Base-by-base conservation (phyloP, 2,888 invertebrate species). In the Eilema depressum region DNA sequence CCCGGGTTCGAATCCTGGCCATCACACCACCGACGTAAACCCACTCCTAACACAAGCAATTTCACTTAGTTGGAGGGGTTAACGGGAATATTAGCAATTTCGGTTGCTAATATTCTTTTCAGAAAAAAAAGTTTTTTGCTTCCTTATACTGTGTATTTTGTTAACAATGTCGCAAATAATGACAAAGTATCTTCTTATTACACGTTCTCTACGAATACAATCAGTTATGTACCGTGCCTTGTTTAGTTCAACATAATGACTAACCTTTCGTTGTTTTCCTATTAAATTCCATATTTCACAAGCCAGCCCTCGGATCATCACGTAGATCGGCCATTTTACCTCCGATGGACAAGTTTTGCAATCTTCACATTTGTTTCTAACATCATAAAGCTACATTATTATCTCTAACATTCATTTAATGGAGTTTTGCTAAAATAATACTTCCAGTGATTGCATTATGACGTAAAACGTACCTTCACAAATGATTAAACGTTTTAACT, bases 231-330 rank as follows among this genome's bases (percentile, higher is more conserved):
- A 26, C 69, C 59, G 33, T 59, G 17, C 66, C 61, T 60, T n/a
- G 23, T 7, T 37, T 79, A 82, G 70, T 62, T 73, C 73, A 79
- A 82, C 53, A n/a, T 73, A 70, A 75, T 75, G 73, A 70, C 74
- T 68, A 69, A 74, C 82, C 82, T 76, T 82, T 82, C 71, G 75
- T 70, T 67, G 70, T 73, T 77, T 69, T 71, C 78, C 76, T 83
- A 82, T 82, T 82, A 83, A 70, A 82, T 82, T 74, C 63, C 72
- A 82, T 82, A 78, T 83, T 82, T 75, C 82, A 76, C 67, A 78
- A 82, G 77, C 73, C 30, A 57, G 63, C 75, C 77, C 69, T 65
- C 63, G 60, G 61, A 83, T 84, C 84, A 73, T 70, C 83, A 84
- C 83, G 84, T 84, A 75, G 75, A 84, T 83, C 83, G 66, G 41